Conservation (phyloP, 2,888 invertebrate species). For the Drosophila colorata region DNA sequence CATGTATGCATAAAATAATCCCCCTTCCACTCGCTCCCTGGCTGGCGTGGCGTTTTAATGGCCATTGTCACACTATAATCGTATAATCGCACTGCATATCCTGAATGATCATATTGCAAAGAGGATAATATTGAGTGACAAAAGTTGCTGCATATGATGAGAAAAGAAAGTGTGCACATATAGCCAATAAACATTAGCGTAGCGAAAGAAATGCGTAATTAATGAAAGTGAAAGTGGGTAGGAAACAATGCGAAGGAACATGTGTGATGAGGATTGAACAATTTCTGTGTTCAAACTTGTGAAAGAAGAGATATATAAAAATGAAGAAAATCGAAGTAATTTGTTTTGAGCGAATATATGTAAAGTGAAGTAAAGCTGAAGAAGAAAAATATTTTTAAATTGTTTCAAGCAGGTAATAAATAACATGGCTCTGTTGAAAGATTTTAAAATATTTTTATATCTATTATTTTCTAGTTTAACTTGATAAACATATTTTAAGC, state of each 20-base stretch:
- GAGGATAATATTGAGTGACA: constrained; percentile 13
- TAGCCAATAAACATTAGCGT: constrained; percentile 13
- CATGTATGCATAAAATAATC: neutral
- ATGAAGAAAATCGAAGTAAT: constrained; percentile 2
- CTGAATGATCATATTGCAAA: constrained; percentile 16
- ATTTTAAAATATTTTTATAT: too few relatives aligned
- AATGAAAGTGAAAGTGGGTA: constrained; percentile 41
- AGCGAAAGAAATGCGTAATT: constrained; percentile 20
- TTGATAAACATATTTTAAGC: too few relatives aligned
- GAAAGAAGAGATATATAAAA: neutral
- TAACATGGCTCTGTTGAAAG: too few relatives aligned
- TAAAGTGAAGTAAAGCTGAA: too few relatives aligned
- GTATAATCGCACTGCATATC: constrained; percentile 10
- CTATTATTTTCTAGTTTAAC: too few relatives aligned
- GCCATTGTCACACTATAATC: constrained; percentile 12
- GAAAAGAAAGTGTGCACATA: constrained; percentile 28
- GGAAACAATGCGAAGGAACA: constrained; percentile 31
- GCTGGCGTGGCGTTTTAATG: constrained; percentile 17
- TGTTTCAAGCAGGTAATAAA: too few relatives aligned
- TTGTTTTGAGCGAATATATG: too few relatives aligned
- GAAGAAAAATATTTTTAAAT: too few relatives aligned
- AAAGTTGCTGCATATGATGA: constrained; percentile 1
- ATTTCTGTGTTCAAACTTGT: neutral
- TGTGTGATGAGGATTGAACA: constrained; percentile 17
- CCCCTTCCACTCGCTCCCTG: neutral